A percentile compares a stretch with the other conserved stretches of the same genome.
Conservation (phyloP, 2,113 vertebrate genomes). For the Lycaon pictus region DNA sequence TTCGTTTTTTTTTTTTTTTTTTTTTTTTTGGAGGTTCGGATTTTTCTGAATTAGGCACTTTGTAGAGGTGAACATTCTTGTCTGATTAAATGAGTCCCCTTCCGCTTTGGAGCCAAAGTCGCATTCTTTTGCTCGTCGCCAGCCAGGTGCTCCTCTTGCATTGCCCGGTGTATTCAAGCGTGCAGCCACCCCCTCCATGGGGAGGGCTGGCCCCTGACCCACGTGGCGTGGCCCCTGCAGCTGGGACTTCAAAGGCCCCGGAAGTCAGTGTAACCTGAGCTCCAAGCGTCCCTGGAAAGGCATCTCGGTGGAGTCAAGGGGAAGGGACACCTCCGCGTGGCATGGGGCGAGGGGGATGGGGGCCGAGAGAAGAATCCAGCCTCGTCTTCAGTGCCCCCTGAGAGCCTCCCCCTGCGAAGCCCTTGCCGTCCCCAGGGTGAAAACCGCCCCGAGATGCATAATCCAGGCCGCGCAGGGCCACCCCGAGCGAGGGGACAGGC, state of each 20-base stretch:
- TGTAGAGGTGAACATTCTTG: constrained; percentile 58
- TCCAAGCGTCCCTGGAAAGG: constrained; percentile 55
- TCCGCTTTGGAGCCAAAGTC: constrained; percentile 59
- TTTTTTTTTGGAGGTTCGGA: not conserved
- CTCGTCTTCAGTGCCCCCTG: not conserved
- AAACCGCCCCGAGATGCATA: not conserved
- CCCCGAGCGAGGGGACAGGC: constrained; percentile 16
- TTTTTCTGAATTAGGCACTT: constrained; percentile 41
- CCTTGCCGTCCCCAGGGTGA: not conserved
- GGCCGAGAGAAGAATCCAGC: not conserved
- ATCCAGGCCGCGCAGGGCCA: not conserved
- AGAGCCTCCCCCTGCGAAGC: not conserved
- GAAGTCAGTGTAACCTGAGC: constrained; percentile 72
- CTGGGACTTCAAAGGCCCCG: constrained; percentile 80
- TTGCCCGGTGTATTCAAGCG: constrained; percentile 66
- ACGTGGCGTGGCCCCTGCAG: constrained; percentile 50
- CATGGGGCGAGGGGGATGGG: not conserved
- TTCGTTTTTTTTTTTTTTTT: not conserved
- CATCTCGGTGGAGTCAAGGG: constrained; percentile 24
- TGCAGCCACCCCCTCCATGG: not conserved
- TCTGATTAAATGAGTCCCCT: constrained; percentile 45
- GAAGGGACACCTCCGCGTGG: not conserved
- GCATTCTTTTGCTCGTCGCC: constrained; percentile 18
- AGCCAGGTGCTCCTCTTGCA: constrained; percentile 75
- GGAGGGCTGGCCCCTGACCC: constrained; percentile 56